phyloP scores from a whole-genome alignment of 2,797 vertebrate genomes.

The Calcarius lapponicus region DNA sequence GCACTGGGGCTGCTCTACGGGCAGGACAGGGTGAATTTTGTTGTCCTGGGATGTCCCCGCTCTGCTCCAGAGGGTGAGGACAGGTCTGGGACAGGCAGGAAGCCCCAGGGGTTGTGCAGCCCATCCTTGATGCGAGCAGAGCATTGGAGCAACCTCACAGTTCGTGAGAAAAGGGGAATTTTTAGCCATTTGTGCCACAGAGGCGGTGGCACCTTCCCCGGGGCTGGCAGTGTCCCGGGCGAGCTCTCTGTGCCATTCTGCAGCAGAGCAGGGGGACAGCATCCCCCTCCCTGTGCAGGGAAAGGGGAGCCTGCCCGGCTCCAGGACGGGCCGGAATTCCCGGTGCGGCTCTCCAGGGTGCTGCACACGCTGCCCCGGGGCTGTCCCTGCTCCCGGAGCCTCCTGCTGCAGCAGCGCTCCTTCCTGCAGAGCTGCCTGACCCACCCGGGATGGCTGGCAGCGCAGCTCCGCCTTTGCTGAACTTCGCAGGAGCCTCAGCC shows the following conservation, averaged over 20 bases:
- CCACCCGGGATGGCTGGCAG: not conserved
- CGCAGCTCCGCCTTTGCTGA: not conserved
- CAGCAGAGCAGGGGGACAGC: not conserved
- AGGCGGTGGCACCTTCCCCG: not conserved
- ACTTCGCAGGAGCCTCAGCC: not conserved
- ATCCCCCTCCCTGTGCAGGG: not conserved
- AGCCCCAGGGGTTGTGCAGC: not conserved
- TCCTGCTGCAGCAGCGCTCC: not conserved
- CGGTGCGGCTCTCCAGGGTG: accelerated
- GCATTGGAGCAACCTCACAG: accelerated
- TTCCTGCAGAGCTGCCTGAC: accelerated
- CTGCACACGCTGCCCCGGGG: accelerated
- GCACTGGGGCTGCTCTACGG: accelerated
- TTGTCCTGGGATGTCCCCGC: not conserved
- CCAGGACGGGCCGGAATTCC: accelerated
- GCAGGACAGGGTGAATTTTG: not conserved
- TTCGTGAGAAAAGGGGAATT: not conserved
- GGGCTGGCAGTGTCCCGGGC: not conserved
- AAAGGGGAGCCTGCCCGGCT: not conserved
- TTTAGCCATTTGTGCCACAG: not conserved
- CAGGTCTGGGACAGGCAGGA: not conserved
- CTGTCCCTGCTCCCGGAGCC: not conserved
- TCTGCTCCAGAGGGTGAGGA: not conserved
- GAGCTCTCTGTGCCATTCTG: not conserved
- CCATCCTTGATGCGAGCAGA: not conserved